Evolutionary conservation across 2,888 invertebrate genomes (phyloP).

Genomic region (Tenthredo distinguenda): DNA sequence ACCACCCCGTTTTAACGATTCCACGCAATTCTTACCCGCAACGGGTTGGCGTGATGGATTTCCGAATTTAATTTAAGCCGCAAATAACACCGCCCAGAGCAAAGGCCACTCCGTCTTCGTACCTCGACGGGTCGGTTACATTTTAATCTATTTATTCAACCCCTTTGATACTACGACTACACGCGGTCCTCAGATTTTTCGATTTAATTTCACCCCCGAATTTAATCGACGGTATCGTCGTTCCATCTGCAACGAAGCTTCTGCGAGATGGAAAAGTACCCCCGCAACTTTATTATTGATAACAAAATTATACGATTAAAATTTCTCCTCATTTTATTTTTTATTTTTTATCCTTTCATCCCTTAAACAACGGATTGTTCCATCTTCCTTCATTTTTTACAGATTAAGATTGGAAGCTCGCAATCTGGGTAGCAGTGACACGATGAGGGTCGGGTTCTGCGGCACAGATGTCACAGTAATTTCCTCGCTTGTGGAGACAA

Average conservation of each 20-base stretch:
- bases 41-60: constrained; percentile 40
- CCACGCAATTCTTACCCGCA: constrained; percentile 36
- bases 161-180: background rate
- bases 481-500: background rate
- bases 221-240: background rate
- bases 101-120: background rate
- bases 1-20: constrained; percentile 37
- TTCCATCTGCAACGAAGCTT: background rate
- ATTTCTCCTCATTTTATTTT: background rate
- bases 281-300: no score
- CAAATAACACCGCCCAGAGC: constrained; percentile 10
- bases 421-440: background rate
- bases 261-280: no score
- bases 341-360: background rate
- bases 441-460: background rate
- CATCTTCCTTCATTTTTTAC: background rate
- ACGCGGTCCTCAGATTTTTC: background rate
- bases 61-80: constrained; percentile 42
- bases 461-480: constrained; percentile 11
- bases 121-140: constrained; percentile 3
- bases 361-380: background rate
- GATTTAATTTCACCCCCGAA: background rate
- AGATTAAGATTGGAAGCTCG: background rate
- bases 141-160: constrained; percentile 6
- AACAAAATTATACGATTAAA: no score